These are phyloP conservation scores for silkworm (Bombyx mori) DNA, from an alignment of 1,140 invertebrate species.

Conservation along the genomic window DNA sequence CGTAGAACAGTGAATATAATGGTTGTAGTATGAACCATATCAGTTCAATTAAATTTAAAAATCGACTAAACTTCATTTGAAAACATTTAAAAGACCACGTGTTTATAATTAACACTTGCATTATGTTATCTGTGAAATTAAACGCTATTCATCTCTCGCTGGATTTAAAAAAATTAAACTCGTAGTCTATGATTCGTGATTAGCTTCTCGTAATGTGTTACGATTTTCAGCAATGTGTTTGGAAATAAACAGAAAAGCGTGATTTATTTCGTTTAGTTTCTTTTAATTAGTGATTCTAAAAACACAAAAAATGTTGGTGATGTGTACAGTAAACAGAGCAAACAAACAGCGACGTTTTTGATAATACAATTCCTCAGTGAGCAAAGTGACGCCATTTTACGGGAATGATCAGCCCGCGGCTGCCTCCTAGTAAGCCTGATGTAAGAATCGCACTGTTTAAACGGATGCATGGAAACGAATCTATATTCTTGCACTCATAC, in stretches of 20 bases:
- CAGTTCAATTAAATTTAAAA: neutral
- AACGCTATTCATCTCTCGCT: neutral
- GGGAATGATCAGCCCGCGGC: conserved; percentile 71
- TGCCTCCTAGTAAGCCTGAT: conserved; percentile 64
- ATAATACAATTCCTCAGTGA: conserved; percentile 62
- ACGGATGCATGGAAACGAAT: conserved; percentile 67
- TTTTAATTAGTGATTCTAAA: conserved; percentile 32
- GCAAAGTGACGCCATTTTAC: conserved; percentile 72
- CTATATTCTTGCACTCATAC: conserved; percentile 62
- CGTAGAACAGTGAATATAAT: neutral
- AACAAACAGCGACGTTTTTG: conserved; percentile 46
- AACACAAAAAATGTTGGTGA: conserved; percentile 44
- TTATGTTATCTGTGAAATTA: too few relatives aligned
- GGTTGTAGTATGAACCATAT: neutral
- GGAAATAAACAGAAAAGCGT: conserved; percentile 58
- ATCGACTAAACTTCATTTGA: neutral
- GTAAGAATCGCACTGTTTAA: conserved; percentile 57
- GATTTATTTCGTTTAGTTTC: conserved; percentile 37
- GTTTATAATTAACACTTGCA: too few relatives aligned
- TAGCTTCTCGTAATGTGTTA: conserved; percentile 64
- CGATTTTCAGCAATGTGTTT: conserved; percentile 62
- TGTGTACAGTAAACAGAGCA: conserved; percentile 38
- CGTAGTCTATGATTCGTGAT: conserved; percentile 60
- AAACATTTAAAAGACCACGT: too few relatives aligned
- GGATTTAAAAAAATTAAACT: conserved; percentile 25